These are phyloP conservation scores for Solea solea DNA, from an alignment of 2,113 vertebrate species.

Conservation along the genomic window DNA sequence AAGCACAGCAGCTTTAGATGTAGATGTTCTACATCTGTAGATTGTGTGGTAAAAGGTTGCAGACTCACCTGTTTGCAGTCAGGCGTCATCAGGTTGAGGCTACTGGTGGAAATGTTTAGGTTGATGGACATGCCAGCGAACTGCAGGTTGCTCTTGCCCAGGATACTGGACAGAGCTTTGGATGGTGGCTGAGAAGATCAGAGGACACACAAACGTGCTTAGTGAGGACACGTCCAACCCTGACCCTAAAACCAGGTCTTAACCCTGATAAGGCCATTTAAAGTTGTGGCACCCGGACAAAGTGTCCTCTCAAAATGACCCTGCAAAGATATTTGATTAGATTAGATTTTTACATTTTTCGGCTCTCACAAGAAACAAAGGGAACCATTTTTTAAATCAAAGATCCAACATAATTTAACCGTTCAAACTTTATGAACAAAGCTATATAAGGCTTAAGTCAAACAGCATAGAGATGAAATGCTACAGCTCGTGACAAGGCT, in stretches of 20 bases:
- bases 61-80: conserved; percentile 94
- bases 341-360: too few relatives aligned
- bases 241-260: too few relatives aligned
- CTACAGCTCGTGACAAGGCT: too few relatives aligned
- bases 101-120: conserved; percentile 96
- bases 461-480: too few relatives aligned
- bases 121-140: conserved; percentile 97
- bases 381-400: background rate
- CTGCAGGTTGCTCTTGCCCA: conserved; percentile 98
- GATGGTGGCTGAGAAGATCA: conserved; percentile 86
- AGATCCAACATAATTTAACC: background rate
- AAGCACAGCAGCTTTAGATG: too few relatives aligned
- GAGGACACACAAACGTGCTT: conserved; percentile 1
- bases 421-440: too few relatives aligned
- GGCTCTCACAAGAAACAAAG: background rate
- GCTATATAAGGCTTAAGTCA: too few relatives aligned
- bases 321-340: too few relatives aligned
- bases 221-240: too few relatives aligned
- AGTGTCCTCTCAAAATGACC: too few relatives aligned
- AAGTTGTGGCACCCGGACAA: too few relatives aligned
- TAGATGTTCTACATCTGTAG: background rate
- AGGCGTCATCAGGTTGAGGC: conserved; percentile 94
- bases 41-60: background rate
- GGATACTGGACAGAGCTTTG: conserved; percentile 92
- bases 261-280: too few relatives aligned